Percentiles rank a stretch among this genome's conserved stretches.
phyloP scores from a whole-genome alignment of 2,888 invertebrate genomes.

The Pseudoips prasinana region DNA sequence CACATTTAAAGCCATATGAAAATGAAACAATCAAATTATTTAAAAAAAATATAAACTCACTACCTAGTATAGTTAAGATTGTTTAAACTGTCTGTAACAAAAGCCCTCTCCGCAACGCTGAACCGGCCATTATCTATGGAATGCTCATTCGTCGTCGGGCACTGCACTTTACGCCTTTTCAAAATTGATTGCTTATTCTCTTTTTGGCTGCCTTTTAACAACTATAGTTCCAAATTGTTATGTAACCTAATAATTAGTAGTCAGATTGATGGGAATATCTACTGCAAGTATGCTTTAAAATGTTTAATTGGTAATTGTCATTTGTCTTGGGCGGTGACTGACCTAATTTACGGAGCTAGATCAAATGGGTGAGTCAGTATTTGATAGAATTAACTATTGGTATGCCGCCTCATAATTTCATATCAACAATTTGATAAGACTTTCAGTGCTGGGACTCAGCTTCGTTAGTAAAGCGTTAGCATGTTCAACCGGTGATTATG shows the following conservation, averaged over 20 bases:
- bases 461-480: too few relatives aligned
- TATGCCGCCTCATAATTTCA: conserved; percentile 36
- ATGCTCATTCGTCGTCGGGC: conserved; percentile 53
- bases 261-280: conserved; percentile 26
- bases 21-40: too few relatives aligned
- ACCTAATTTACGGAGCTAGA: conserved; percentile 35
- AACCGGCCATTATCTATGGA: conserved; percentile 50
- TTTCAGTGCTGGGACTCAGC: too few relatives aligned
- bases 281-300: conserved; percentile 23
- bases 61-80: too few relatives aligned
- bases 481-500: too few relatives aligned
- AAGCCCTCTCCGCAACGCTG: conserved; percentile 40
- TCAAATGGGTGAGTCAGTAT: conserved; percentile 46
- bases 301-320: conserved; percentile 41
- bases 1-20: too few relatives aligned
- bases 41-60: too few relatives aligned
- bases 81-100: too few relatives aligned
- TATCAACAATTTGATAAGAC: conserved; percentile 30
- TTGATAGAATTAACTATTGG: conserved; percentile 42
- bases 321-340: conserved; percentile 38
- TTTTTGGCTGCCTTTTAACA: conserved; percentile 56
- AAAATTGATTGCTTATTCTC: conserved; percentile 61
- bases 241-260: conserved; percentile 49
- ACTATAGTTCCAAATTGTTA: conserved; percentile 48
- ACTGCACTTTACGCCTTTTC: conserved; percentile 62